Base-by-base conservation (phyloP, 2,888 invertebrate species). In the Philaethria dido region DNA sequence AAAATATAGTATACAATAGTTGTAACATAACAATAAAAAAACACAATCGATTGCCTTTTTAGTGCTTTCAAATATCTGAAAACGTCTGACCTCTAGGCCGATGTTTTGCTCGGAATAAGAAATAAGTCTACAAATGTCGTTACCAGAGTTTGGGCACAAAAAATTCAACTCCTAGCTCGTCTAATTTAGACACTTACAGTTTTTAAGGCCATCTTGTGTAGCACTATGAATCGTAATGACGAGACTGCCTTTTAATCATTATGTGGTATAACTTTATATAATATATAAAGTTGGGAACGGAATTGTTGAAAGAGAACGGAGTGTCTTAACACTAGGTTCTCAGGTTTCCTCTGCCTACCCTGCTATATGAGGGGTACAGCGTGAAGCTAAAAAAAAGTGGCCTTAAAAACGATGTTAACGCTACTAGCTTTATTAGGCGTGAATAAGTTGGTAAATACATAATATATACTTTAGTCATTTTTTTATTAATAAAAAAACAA, bases 31-130 rank as follows among this genome's bases (percentile, higher is more conserved):
- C 16, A 16, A 16, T 29, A 42, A 45, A 25, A 25, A 8, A 16
- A 29, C 5, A 13, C 13, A 57, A 39, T n/a, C 55, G 55, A 39
- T 55, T 39, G 55, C 39, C 4, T 39, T 57, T 57, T 22, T 39
- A 50, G 25, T 4, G n/a, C 39, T 39, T 42, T 20, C 20, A 22
- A 55, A 42, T 57, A 39, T 57, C 39, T 39, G 39, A 22, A 59
- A 63, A 66, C 66, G 71, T 70, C 69, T 72, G 72, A 72, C 73
- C 71, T 72, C 69, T 60, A 65, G 55, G 55, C 29, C 69, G 63
- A 33, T 60, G 69, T 44, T 68, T 71, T 71, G 69, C 66, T 64
- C 59, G n/a, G 72, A 73, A 75, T 72, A 72, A 71, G 66, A 66
- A 73, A 70, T 63, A 72, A 61, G 67, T 63, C 62, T 69, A 52